Percentiles rank a stretch among this genome's conserved stretches.
phyloP scores from a whole-genome alignment of 2,113 vertebrate genomes.

The Candoia aspera region DNA sequence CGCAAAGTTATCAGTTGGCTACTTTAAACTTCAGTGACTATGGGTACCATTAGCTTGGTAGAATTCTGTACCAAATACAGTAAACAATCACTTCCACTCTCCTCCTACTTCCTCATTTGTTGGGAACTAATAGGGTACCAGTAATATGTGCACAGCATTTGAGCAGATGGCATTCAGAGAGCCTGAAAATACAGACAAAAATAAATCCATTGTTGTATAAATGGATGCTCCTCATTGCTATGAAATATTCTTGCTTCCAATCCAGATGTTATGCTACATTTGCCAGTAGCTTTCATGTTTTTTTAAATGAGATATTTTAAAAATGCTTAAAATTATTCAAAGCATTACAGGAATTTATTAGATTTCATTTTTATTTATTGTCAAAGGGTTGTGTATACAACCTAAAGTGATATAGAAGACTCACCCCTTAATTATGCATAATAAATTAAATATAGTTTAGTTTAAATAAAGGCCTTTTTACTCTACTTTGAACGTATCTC shows the following conservation, averaged over 20 bases:
- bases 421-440: neutral
- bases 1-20: too few relatives aligned
- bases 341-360: slow-evolving; percentile 39
- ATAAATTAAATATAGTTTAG: slow-evolving; percentile 23
- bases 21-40: neutral
- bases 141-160: slow-evolving; percentile 55
- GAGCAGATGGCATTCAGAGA: slow-evolving; percentile 73
- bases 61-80: neutral
- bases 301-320: slow-evolving; percentile 66
- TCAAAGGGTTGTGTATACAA: slow-evolving; percentile 3
- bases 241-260: slow-evolving; percentile 76
- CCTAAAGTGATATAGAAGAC: neutral
- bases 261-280: slow-evolving; percentile 71
- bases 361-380: slow-evolving; percentile 25
- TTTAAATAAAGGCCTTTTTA: slow-evolving; percentile 1
- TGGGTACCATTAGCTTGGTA: neutral
- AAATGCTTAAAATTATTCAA: slow-evolving; percentile 52
- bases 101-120: slow-evolving; percentile 21
- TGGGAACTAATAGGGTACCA: slow-evolving; percentile 53
- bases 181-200: slow-evolving; percentile 67
- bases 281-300: slow-evolving; percentile 74
- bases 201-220: slow-evolving; percentile 78
- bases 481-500: neutral
- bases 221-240: slow-evolving; percentile 72
- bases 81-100: neutral